Percentiles rank a stretch among this genome's conserved stretches.
phyloP scores from a whole-genome alignment of 2,888 invertebrate species.

The Drosophila peninsularis region DNA sequence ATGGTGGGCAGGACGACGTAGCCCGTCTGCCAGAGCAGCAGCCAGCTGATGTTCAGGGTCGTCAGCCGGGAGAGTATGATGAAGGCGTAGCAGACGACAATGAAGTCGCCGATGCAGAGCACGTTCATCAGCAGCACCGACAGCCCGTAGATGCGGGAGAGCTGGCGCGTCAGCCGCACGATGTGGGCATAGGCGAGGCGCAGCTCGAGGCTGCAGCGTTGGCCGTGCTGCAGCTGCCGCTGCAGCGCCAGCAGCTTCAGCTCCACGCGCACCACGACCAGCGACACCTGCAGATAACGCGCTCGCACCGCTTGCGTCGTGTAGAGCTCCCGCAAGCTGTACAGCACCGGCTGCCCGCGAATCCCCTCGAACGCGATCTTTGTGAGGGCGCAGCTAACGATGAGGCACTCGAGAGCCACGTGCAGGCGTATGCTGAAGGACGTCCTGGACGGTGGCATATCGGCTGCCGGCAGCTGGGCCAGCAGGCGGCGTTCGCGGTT shows the following conservation, averaged over 20 bases:
- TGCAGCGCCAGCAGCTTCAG: constrained; percentile 42
- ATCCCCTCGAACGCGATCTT: not conserved
- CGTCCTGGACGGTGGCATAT: not conserved
- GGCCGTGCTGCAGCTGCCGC: constrained; percentile 1
- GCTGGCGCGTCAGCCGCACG: constrained; percentile 37
- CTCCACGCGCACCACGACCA: constrained; percentile 63
- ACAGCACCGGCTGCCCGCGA: not conserved
- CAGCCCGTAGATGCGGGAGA: constrained; percentile 56
- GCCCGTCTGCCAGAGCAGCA: constrained; percentile 25
- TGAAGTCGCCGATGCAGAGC: constrained; percentile 66
- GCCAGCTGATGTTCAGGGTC: not conserved
- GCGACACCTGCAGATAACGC: constrained; percentile 60
- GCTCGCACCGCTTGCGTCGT: constrained; percentile 57
- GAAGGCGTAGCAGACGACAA: constrained; percentile 47
- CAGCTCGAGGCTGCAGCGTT: constrained; percentile 11
- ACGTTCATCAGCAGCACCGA: constrained; percentile 66
- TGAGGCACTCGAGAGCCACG: constrained; percentile 33
- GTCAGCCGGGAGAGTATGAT: constrained; percentile 42
- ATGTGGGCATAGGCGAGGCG: constrained; percentile 52
- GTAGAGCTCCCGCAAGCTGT: constrained; percentile 27
- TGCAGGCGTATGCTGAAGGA: constrained; percentile 19
- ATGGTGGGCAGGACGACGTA: constrained; percentile 47
- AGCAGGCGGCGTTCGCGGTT: constrained; percentile 36
- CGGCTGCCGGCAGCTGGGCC: constrained; percentile 33
- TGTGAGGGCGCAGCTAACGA: not conserved